These are phyloP conservation scores for Anniella stebbinsi DNA, from an alignment of 2,797 vertebrate genomes.

Conservation along the genomic window DNA sequence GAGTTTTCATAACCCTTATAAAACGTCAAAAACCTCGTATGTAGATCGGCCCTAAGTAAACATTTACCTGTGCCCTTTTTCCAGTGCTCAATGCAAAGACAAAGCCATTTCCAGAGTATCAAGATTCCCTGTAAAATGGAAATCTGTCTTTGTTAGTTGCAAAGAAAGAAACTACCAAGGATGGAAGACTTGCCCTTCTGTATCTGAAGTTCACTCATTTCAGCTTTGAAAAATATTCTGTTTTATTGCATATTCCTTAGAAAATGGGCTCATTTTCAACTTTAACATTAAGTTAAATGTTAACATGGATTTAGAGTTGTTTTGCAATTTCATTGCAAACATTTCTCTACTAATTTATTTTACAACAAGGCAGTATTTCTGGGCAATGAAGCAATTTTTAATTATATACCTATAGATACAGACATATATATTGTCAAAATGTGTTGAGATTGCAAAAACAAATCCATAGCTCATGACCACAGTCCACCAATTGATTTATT, in stretches of 20 bases:
- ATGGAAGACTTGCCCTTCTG: background rate
- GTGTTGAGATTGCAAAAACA: conserved; percentile 18
- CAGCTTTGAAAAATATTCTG: background rate
- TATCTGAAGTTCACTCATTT: conserved; percentile 1
- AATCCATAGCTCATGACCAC: background rate
- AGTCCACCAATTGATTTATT: conserved; percentile 11
- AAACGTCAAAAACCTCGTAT: too few species aligned
- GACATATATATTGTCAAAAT: conserved; percentile 28
- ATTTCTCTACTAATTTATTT: conserved; percentile 20
- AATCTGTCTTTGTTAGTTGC: background rate
- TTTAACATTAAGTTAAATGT: conserved; percentile 31
- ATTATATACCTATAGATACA: conserved; percentile 20
- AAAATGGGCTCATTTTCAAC: conserved; percentile 21
- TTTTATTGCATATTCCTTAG: background rate
- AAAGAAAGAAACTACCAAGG: background rate
- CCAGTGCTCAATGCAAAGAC: background rate
- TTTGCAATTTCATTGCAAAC: conserved; percentile 15
- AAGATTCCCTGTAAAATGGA: background rate
- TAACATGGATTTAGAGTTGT: conserved; percentile 14
- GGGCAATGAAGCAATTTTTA: conserved; percentile 20
- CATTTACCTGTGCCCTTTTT: too few species aligned
- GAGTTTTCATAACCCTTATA: too few species aligned
- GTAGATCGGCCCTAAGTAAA: too few species aligned
- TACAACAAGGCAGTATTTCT: conserved; percentile 16
- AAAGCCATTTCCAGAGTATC: background rate